Conservation (phyloP, 1,140 invertebrate species). For the Pantala flavescens region DNA sequence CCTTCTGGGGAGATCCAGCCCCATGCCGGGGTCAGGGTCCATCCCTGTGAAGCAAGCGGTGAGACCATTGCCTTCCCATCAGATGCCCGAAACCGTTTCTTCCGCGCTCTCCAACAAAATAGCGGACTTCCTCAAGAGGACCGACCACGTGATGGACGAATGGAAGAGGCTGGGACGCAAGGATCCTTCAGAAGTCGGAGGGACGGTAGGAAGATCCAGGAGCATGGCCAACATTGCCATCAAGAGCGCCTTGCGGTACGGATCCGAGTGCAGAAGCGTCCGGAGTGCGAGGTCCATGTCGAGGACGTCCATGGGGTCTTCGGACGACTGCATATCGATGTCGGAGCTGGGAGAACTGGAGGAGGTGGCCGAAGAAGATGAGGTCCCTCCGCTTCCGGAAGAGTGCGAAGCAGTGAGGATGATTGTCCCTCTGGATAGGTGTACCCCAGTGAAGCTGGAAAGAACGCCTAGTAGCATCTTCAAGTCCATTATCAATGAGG, state of each 20-base stretch:
- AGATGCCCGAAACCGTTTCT: conserved; percentile 61
- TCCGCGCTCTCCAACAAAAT: conserved; percentile 63
- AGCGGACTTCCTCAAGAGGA: conserved; percentile 63
- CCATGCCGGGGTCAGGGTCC: not conserved
- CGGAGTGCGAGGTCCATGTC: conserved; percentile 26
- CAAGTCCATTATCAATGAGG: not conserved
- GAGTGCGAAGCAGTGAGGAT: conserved; percentile 1
- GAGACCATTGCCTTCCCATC: conserved; percentile 53
- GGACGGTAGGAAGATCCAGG: conserved; percentile 49
- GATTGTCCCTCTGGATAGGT: not conserved
- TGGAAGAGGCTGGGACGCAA: conserved; percentile 56
- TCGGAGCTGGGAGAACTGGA: not conserved
- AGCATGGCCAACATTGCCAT: conserved; percentile 70
- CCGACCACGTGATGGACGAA: conserved; percentile 75
- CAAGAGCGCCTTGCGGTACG: conserved; percentile 60
- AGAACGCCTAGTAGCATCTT: not conserved
- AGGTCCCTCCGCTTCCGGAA: not conserved
- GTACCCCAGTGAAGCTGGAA: not conserved
- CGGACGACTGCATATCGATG: not conserved
- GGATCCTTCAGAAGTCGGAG: conserved; percentile 36
- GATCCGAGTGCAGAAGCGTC: conserved; percentile 37
- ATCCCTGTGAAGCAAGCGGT: conserved; percentile 16
- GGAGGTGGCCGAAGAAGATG: not conserved
- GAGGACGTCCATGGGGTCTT: conserved; percentile 32
- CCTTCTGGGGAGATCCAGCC: conserved; percentile 44